Percentiles rank a stretch among this genome's conserved stretches.
Evolutionary conservation across 2,797 vertebrate species (phyloP).

Genomic region (Spea hammondii): DNA sequence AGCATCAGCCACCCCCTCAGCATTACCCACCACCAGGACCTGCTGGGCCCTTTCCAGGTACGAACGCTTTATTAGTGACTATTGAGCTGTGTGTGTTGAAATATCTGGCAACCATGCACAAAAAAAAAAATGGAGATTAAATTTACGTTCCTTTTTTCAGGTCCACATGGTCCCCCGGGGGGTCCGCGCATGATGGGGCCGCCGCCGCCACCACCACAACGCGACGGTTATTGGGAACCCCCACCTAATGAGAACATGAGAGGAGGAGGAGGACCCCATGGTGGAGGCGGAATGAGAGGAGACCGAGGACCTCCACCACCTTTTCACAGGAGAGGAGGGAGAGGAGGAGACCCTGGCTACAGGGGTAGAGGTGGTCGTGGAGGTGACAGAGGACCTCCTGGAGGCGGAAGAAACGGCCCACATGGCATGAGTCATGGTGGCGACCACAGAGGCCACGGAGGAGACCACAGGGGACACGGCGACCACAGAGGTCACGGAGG

Average conservation of each 20-base stretch:
- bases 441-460: constrained; percentile 71
- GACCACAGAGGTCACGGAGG: constrained; percentile 59
- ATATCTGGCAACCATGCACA: background rate
- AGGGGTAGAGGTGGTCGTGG: constrained; percentile 71
- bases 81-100: background rate
- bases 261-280: constrained; percentile 57
- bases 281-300: constrained; percentile 66
- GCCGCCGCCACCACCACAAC: constrained; percentile 79
- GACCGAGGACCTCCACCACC: constrained; percentile 71
- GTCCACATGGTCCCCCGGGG: constrained; percentile 63
- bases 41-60: constrained; percentile 54
- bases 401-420: constrained; percentile 76
- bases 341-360: constrained; percentile 73
- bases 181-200: constrained; percentile 85
- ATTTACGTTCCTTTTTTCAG: constrained; percentile 43
- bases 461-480: constrained; percentile 67
- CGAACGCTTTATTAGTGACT: too few species aligned
- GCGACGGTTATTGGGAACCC: constrained; percentile 82
- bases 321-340: constrained; percentile 80
- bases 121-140: too few species aligned
- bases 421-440: constrained; percentile 50
- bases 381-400: constrained; percentile 70
- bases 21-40: constrained; percentile 83
- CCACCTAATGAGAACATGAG: constrained; percentile 77
- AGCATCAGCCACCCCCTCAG: constrained; percentile 73